Base-by-base conservation (phyloP, 2,888 invertebrate genomes). In the Enchytraeus crypticus region DNA sequence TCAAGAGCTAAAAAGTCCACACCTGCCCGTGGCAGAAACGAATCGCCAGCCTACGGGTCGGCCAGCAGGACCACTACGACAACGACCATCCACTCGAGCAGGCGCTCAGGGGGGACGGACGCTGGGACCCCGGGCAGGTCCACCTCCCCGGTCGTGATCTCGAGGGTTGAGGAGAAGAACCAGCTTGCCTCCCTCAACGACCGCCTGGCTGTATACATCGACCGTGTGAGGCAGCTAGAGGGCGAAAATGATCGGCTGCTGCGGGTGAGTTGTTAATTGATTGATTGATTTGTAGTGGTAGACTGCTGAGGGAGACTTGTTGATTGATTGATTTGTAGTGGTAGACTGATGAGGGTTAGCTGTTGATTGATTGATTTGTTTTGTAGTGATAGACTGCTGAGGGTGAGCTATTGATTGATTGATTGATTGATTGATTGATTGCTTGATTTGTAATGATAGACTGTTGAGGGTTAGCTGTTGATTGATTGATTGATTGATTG, bases 121-220 rank as follows among this genome's bases (percentile, higher is more conserved):
- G 23, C 30, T 1, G 32, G 32, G 8, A 26, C 45, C 46, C 38
- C 60, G 8, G 46, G 38, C 3, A 38, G 77, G 56, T 72, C 74
- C 43, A 73, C 76, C 60, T 77, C 77, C 14, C 95, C 95, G 53
- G 91, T 92, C 30, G 84, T 92, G 69, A 86, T 90, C 69, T 88
- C 88, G 60, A 88, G 97, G 51, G 83, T 91, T 49, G 90, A 92
- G 76, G 98, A 98, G 78, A 97, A 97, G 81, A 88, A 89, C 71
- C 90, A 92, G 73, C 82, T 98, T 67, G 90, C 90, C 76, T 88
- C 90, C 77, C 84, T 98, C 55, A 98, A 98, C 80, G 95, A 97
- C 79, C 89, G 97, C 63, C 83, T 98, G 70, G 97, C 97, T 18
- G 86, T 87, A 61, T 98, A 98, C 77, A 98, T 98, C 74, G 97